These are phyloP conservation scores for Drosophila auraria DNA, from an alignment of 1,140 invertebrate genomes.

Conservation along the genomic window DNA sequence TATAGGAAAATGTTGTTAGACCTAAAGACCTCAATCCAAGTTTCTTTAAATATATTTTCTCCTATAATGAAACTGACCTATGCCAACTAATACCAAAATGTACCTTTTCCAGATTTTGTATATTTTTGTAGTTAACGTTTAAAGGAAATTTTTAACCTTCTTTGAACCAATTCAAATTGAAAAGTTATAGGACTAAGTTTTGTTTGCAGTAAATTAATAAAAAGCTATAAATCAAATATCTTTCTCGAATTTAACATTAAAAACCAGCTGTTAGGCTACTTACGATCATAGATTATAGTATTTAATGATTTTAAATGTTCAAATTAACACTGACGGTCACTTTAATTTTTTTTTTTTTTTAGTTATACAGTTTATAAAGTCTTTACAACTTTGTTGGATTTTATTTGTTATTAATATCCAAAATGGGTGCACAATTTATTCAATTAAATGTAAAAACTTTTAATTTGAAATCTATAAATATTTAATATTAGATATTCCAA, in stretches of 20 bases:
- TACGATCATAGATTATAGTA: conserved; percentile 5
- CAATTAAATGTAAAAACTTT: too few relatives aligned
- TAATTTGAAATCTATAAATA: not conserved
- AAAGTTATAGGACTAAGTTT: too few relatives aligned
- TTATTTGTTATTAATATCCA: too few relatives aligned
- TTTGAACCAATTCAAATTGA: too few relatives aligned
- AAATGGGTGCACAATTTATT: not conserved
- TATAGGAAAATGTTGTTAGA: too few relatives aligned
- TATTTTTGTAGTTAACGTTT: too few relatives aligned
- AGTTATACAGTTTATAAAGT: conserved; percentile 5
- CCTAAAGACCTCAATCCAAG: not conserved
- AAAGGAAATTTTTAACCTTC: too few relatives aligned
- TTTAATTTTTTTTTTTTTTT: not conserved
- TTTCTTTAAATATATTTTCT: not conserved
- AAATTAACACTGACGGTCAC: not conserved
- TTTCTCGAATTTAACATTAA: not conserved
- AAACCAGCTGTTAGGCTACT: not conserved
- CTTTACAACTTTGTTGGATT: not conserved
- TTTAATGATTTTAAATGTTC: not conserved
- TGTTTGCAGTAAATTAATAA: not conserved
- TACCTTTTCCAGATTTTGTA: too few relatives aligned
- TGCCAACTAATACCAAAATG: not conserved
- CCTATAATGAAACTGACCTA: not conserved
- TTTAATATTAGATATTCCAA: conserved; percentile 1
- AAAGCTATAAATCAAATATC: not conserved